These are phyloP conservation scores for Anguilla obscura DNA, from an alignment of 2,797 vertebrate genomes.

Conservation along the genomic window DNA sequence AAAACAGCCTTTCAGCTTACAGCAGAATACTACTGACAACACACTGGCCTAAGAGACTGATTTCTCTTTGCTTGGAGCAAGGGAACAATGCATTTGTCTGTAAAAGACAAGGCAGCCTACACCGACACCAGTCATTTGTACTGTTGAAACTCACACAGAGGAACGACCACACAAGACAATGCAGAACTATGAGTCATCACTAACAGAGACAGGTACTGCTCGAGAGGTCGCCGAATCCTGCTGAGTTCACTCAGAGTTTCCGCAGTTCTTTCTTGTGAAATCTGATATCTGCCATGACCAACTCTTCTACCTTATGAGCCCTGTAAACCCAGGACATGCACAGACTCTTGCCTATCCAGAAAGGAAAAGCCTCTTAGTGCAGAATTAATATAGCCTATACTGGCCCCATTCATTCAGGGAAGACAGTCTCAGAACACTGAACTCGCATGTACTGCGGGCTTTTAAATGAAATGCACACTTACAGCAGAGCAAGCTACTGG, in stretches of 20 bases:
- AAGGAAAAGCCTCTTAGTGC: not conserved
- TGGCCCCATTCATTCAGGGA: not conserved
- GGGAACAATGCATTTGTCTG: not conserved
- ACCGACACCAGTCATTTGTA: not conserved
- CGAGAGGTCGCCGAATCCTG: not conserved
- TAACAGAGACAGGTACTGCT: not conserved
- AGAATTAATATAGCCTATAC: not conserved
- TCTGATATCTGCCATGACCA: not conserved
- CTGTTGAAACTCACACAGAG: not conserved
- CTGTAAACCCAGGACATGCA: not conserved
- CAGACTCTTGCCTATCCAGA: not conserved
- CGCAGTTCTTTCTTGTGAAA: not conserved
- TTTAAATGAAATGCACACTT: not conserved
- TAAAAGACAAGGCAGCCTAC: not conserved
- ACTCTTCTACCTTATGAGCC: not conserved
- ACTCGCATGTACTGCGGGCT: not conserved
- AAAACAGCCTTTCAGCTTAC: not conserved
- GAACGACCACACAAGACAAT: not conserved
- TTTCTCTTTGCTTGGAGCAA: not conserved
- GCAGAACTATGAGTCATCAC: not conserved
- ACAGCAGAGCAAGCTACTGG: not conserved
- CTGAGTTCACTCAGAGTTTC: not conserved
- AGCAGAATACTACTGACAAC: not conserved
- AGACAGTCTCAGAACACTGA: not conserved
- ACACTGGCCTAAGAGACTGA: not conserved